Evolutionary conservation across 2,797 vertebrate species (phyloP), one percentile per base, ranked within the genome.

Genomic region (Heterohyrax brucei): DNA sequence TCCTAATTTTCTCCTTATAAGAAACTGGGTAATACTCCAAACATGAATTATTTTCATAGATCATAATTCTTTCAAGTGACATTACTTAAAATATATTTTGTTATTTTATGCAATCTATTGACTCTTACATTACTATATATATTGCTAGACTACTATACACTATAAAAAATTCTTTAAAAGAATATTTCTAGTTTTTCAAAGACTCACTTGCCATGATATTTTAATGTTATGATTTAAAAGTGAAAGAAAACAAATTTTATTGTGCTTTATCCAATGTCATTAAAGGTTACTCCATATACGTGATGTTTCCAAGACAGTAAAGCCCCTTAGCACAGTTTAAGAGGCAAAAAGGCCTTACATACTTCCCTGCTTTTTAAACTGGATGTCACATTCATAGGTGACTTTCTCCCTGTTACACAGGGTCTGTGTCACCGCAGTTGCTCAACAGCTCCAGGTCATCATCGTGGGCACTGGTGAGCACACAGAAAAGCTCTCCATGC

Each of bases 31-130:
- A n/a, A 85, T 62, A 93, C 1, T 87, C 70, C 75, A 96, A 91
- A 89, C 30, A 77, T 46, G 33, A 93, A 95, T 80, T 89, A 77
- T 83, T 95, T 87, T 81, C 96, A 93, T 4, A 75, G n/a, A 89
- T 73, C 48, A 30, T 81, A 77, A 97, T n/a, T 93, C 70, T 93
- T 87, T 93, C 53, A 86, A 78, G 39, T 79, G 46, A 39, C 33
- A 85, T 72, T 85, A 72, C 18, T 95, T 50, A 80, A 97, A 96
- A 88, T 84, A 50, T 16, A 21, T 75, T 95, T 86, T 90, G 14
- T 88, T 73, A 70, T 76, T 91, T 77, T 94, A 73, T 89, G 56
- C 10, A 59, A 89, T 18, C 53, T 89, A 30, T 24, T 89, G 30
- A 77, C 48, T 89, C 76, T 92, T 94, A 68, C 10, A 89, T 48